A percentile compares a stretch with the other conserved stretches of the same genome.
phyloP scores from a whole-genome alignment of 2,797 vertebrate genomes.

The Hyperoplus immaculatus region DNA sequence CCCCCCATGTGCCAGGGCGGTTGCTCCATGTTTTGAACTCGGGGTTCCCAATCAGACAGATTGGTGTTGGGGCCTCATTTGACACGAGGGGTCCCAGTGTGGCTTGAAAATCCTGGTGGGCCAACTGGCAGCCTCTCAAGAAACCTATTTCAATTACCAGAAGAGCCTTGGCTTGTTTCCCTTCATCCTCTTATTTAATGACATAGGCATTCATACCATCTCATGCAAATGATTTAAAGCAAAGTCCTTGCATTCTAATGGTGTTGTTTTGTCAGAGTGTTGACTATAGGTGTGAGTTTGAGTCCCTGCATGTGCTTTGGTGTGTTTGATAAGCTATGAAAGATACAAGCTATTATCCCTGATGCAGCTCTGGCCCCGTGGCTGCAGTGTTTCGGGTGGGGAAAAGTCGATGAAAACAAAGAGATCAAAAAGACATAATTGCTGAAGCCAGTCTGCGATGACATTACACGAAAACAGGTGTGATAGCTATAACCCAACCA shows the following conservation, averaged over 20 bases:
- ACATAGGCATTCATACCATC: conserved; percentile 50
- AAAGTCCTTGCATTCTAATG: conserved; percentile 54
- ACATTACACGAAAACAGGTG: conserved; percentile 18
- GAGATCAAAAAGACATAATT: conserved; percentile 44
- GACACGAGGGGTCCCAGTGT: conserved; percentile 58
- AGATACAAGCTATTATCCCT: conserved; percentile 44
- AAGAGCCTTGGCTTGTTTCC: conserved; percentile 73
- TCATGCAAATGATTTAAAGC: conserved; percentile 63
- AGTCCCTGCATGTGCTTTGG: conserved; percentile 6
- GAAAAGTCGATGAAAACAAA: conserved; percentile 46
- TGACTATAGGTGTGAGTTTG: conserved; percentile 30
- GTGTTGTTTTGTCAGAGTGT: conserved; percentile 33
- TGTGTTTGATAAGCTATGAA: conserved; percentile 40
- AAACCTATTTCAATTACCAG: conserved; percentile 77
- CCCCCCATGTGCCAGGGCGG: conserved; percentile 10
- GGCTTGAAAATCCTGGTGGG: conserved; percentile 60
- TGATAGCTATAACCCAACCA: conserved; percentile 26
- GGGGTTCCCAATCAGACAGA: conserved; percentile 77
- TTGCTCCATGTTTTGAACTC: conserved; percentile 60
- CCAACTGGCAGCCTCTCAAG: conserved; percentile 69
- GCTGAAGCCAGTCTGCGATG: conserved; percentile 25
- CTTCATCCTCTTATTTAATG: conserved; percentile 69
- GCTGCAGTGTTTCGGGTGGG: conserved; percentile 37
- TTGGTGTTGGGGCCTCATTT: conserved; percentile 68
- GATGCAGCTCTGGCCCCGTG: conserved; percentile 41